Base-by-base conservation (phyloP, 2,797 vertebrate genomes). In the Acrossocheilus wenchowensis region DNA sequence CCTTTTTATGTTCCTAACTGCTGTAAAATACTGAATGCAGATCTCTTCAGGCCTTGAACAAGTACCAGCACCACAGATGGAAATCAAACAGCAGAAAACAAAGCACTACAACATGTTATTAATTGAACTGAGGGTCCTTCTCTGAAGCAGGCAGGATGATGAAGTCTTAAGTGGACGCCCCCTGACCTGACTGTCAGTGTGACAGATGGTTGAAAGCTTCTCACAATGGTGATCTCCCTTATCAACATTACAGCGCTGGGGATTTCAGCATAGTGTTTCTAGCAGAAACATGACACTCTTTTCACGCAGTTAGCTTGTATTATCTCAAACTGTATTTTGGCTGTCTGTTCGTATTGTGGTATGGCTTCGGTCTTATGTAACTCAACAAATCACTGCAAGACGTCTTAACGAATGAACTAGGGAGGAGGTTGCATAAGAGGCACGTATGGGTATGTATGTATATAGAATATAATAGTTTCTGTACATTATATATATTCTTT, bases 111-210 rank as follows among this genome's bases (percentile, higher is more conserved):
- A 82, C 86, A 73, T 92, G 84, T 90, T 91, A 92, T 91, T 88
- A 9, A 88, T 90, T 88, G 83, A 82, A 64, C 77, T 79, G 87
- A 69, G 82, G 88, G 88, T 91, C 83, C 60, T 92, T 92, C 87
- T 89, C 57, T 81, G 84, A 88, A 87, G 85, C 69, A 90, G 90
- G 90, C 89, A 89, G 82, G 83, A 92, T 91, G 90, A 90, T 92
- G 91, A 91, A 91, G 90, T 92, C 93, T 92, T 90, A 93, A 92
- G 91, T 92, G 90, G 90, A 90, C 91, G 85, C 92, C 88, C 90
- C 90, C 86, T 92, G 90, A 92, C 90, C 91, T 85, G 79, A 78
- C 84, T 91, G 92, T 91, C 92, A 92, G 90, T 77, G 83, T 92
- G 92, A 94, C 87, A 88, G 89, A 92, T 92, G 90, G 89, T 90